Percentiles rank a stretch among this genome's conserved stretches.
phyloP scores from a whole-genome alignment of 2,888 invertebrate species.

The Vandiemenella viatica region DNA sequence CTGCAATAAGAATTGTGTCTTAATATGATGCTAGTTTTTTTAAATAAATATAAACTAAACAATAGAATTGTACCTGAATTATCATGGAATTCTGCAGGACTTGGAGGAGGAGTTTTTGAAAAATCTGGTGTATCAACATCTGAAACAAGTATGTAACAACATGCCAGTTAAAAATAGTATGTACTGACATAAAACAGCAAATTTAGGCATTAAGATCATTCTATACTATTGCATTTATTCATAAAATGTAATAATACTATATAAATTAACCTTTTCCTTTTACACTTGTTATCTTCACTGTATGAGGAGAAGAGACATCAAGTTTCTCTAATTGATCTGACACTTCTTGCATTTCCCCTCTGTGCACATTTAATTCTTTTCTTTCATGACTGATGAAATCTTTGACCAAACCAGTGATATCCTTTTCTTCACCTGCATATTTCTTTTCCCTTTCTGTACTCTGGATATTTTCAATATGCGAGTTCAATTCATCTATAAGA shows the following conservation, averaged over 20 bases:
- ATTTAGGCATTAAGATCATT: too few relatives aligned
- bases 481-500: neutral
- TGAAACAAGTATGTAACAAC: too few relatives aligned
- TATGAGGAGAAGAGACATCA: too few relatives aligned
- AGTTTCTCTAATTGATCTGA: neutral
- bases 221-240: too few relatives aligned
- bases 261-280: too few relatives aligned
- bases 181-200: too few relatives aligned
- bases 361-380: too few relatives aligned
- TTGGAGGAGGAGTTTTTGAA: conserved; percentile 27
- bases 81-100: conserved; percentile 25
- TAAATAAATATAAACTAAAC: too few relatives aligned
- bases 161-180: too few relatives aligned
- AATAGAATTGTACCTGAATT: conserved; percentile 10
- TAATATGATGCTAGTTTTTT: neutral
- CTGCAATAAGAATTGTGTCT: neutral
- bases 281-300: too few relatives aligned
- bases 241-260: too few relatives aligned
- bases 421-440: conserved; percentile 38
- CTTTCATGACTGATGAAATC: neutral
- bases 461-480: neutral
- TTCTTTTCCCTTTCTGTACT: conserved; percentile 26
- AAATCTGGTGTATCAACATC: conserved; percentile 5
- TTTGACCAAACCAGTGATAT: conserved; percentile 34
- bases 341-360: neutral